Percentiles rank a stretch among this genome's conserved stretches.
These are phyloP conservation scores for Oncorhynchus keta DNA, from an alignment of 2,113 vertebrate species.

Conservation along the genomic window DNA sequence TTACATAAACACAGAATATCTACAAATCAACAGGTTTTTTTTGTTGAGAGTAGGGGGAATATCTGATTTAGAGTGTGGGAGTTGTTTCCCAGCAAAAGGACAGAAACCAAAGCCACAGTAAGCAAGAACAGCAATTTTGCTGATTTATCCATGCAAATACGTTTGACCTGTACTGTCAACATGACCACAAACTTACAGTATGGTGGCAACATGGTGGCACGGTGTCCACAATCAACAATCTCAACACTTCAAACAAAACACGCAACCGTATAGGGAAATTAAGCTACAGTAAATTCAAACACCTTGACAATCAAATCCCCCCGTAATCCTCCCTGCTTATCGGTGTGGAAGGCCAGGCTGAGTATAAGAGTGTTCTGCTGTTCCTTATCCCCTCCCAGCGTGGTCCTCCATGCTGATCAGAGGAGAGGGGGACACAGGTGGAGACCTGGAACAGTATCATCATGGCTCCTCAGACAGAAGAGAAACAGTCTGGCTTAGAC, in stretches of 20 bases:
- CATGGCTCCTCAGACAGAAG: slow-evolving; percentile 62
- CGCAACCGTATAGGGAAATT: slow-evolving; percentile 46
- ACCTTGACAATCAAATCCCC: slow-evolving; percentile 49
- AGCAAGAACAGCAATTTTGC: too few species aligned
- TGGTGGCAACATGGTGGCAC: neutral
- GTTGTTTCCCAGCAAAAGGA: too few species aligned
- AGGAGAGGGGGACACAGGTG: slow-evolving; percentile 68
- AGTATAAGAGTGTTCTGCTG: slow-evolving; percentile 59
- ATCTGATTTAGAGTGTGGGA: too few species aligned
- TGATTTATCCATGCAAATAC: neutral
- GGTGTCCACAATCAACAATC: neutral
- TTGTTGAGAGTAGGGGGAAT: too few species aligned
- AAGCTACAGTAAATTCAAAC: slow-evolving; percentile 48
- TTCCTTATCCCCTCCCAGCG: slow-evolving; percentile 67
- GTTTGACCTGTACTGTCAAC: neutral
- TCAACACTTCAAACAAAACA: slow-evolving; percentile 32
- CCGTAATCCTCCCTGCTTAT: slow-evolving; percentile 65
- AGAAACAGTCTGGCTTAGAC: slow-evolving; percentile 59
- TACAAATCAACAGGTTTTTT: too few species aligned
- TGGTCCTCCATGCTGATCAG: slow-evolving; percentile 54
- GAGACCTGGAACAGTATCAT: slow-evolving; percentile 71
- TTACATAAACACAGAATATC: too few species aligned
- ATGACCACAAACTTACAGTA: neutral
- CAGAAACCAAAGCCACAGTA: slow-evolving; percentile 15
- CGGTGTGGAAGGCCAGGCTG: slow-evolving; percentile 53